These are phyloP conservation scores for Benthosema pterotum DNA, from an alignment of 2,797 vertebrate species.

Conservation along the genomic window DNA sequence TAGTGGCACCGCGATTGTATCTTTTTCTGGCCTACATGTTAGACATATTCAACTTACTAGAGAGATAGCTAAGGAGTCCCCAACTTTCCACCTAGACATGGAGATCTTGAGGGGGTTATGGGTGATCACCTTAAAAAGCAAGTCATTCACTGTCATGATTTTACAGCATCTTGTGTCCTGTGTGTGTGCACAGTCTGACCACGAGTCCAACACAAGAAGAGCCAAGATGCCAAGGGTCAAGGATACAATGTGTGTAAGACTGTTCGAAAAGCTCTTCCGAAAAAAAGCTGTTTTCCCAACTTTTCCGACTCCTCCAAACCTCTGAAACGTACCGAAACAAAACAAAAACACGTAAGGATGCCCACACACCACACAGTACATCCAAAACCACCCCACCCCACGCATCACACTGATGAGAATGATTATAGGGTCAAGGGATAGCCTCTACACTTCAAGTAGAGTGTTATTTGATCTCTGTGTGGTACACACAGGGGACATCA, in stretches of 20 bases:
- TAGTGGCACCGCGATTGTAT: background rate
- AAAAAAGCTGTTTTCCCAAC: conserved; percentile 59
- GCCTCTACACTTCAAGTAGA: conserved; percentile 34
- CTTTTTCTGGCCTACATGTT: background rate
- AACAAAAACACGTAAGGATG: conserved; percentile 45
- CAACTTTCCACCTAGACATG: background rate
- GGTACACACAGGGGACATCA: conserved; percentile 38
- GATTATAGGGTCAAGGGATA: conserved; percentile 31
- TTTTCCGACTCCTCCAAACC: conserved; percentile 57
- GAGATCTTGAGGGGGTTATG: conserved; percentile 8
- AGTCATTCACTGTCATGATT: conserved; percentile 59
- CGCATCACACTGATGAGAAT: conserved; percentile 34
- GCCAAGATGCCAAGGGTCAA: conserved; percentile 71
- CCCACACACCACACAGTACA: too few relatives aligned
- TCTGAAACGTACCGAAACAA: conserved; percentile 39
- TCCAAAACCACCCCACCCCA: conserved; percentile 2
- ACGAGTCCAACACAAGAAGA: conserved; percentile 72
- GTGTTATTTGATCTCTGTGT: conserved; percentile 45
- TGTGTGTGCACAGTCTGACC: conserved; percentile 78
- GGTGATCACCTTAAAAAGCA: conserved; percentile 6
- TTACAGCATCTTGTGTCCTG: conserved; percentile 69
- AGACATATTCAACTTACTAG: conserved; percentile 14
- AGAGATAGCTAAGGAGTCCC: background rate
- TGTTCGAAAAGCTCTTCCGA: conserved; percentile 61
- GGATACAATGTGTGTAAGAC: conserved; percentile 86